phyloP scores from a whole-genome alignment of 1,140 invertebrate genomes.

The Rhizoglyphus robini region DNA sequence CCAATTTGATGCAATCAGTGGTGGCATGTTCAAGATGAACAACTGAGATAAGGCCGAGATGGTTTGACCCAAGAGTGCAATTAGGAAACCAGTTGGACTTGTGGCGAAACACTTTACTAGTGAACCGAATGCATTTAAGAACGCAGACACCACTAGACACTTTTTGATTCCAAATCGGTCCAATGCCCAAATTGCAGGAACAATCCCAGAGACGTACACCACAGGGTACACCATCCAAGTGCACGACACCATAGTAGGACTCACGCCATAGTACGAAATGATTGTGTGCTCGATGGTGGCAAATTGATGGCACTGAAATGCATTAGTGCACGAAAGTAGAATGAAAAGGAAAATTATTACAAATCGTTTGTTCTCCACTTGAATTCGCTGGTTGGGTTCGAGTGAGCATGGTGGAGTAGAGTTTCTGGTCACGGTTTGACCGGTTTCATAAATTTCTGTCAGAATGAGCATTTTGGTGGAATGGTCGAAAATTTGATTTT shows the following conservation, averaged over 20 bases:
- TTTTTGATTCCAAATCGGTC: conserved; percentile 77
- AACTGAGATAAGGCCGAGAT: conserved; percentile 38
- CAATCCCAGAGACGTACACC: conserved; percentile 85
- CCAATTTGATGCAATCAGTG: conserved; percentile 41
- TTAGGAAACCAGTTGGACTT: not conserved
- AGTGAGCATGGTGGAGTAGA: too few species aligned
- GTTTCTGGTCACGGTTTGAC: too few species aligned
- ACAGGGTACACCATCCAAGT: conserved; percentile 98
- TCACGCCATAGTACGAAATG: conserved; percentile 20
- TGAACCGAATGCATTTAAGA: conserved; percentile 73
- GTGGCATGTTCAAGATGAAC: conserved; percentile 42
- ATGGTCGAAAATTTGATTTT: too few species aligned
- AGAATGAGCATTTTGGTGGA: too few species aligned
- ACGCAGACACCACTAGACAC: conserved; percentile 66
- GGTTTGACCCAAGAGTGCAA: conserved; percentile 36
- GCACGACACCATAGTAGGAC: conserved; percentile 58
- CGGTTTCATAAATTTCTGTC: too few species aligned
- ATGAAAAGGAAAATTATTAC: not conserved
- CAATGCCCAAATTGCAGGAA: conserved; percentile 83
- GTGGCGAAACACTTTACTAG: conserved; percentile 59
- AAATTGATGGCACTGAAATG: conserved; percentile 27
- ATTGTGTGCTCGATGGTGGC: conserved; percentile 24
- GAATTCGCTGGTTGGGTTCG: too few species aligned
- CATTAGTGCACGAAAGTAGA: conserved; percentile 16
- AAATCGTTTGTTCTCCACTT: not conserved